Evolutionary conservation across 2,113 vertebrate genomes (phyloP), one percentile per base, ranked within the genome.

Genomic region (Balaenoptera acutorostrata): DNA sequence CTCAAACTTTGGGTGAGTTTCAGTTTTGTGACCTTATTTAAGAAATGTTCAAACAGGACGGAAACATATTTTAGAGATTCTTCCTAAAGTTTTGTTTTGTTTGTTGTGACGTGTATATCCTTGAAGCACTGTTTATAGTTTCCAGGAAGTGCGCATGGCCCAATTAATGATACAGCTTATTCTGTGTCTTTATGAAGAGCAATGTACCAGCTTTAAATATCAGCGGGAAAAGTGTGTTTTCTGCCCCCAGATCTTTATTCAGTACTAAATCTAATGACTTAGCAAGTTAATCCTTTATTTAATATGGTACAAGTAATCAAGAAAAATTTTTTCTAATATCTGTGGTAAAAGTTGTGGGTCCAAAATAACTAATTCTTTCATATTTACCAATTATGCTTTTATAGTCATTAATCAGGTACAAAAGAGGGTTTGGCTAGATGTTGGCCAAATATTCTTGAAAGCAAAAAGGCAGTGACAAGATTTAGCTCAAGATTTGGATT

Each of bases 341-440:
- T 44, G 14, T 49, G 10, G n/a, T 78, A 78, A 88, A 90, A 29
- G 36, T 23, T 61, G 6, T 95, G 36, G 36, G 21, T 88, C 10
- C 31, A 66, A 78, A 84, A 20, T 94, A 66, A 55, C 2, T 0
- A 74, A 87, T 55, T 92, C 15, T 80, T 75, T 82, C 66, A 29
- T 91, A 89, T 72, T 88, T 91, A 59, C 23, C 25, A 93, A 33
- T 61, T 91, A 90, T 93, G 13, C 33, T 82, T 69, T 93, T 91
- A 64, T 61, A 64, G 36, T 52, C 52, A 72, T 71, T 68, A 49
- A 61, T 31, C 11, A 72, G 25, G 12, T 41, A 12, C 57, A 88
- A 71, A 96, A 46, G 57, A 31, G 11, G 1, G 4, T 63, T 93
- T 96, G 68, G 27, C 33, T 10, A 3, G 25, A 41, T 86, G 8